Percentiles rank a stretch among this genome's conserved stretches.
These are phyloP conservation scores for Deroplatys truncata DNA, from an alignment of 2,888 invertebrate species.

Conservation along the genomic window DNA sequence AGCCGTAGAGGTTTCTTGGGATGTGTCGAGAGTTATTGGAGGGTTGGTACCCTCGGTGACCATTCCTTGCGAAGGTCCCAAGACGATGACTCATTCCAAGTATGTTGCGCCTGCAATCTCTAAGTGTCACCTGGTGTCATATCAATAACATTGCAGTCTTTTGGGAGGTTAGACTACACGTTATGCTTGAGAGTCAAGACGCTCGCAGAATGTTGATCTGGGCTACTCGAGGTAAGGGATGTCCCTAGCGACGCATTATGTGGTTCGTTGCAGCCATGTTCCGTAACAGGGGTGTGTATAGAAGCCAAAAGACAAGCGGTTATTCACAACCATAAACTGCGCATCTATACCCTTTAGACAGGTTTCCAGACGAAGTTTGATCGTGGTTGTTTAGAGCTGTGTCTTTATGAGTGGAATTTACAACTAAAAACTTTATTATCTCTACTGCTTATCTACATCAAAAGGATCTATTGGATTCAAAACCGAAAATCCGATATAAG, in stretches of 20 bases:
- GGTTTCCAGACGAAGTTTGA: too few relatives aligned
- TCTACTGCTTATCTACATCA: too few relatives aligned
- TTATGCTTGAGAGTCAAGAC: slow-evolving; percentile 5
- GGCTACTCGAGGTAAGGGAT: not conserved
- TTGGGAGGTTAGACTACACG: not conserved
- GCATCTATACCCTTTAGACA: too few relatives aligned
- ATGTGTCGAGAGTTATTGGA: not conserved
- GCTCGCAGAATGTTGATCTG: slow-evolving; percentile 24
- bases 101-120: slow-evolving; percentile 17
- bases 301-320: not conserved
- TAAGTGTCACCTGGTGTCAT: slow-evolving; percentile 29
- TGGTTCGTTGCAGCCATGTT: not conserved
- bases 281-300: not conserved
- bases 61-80: not conserved
- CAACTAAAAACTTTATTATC: too few relatives aligned
- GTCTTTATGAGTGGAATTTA: too few relatives aligned
- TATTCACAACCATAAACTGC: too few relatives aligned
- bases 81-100: slow-evolving; percentile 10
- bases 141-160: slow-evolving; percentile 21
- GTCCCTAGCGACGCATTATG: slow-evolving; percentile 27
- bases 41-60: slow-evolving; percentile 1
- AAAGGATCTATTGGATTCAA: too few relatives aligned
- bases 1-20: not conserved
- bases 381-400: too few relatives aligned
- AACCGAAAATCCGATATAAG: too few relatives aligned